Evolutionary conservation across 2,888 invertebrate species (phyloP).

Genomic region (Cryptops parisi): DNA sequence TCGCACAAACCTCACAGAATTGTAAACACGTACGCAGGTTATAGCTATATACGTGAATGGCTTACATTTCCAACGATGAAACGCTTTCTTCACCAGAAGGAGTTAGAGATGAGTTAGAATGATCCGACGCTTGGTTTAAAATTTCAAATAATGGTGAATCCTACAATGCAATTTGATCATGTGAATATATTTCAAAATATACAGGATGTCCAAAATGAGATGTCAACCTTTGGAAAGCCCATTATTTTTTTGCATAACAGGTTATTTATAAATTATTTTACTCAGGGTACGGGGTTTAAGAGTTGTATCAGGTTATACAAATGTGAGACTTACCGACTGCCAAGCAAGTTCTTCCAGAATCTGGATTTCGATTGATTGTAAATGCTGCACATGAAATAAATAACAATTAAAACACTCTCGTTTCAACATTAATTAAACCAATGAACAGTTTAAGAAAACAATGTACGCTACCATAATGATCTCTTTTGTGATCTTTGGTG

Average conservation of each 20-base stretch:
- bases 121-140: neutral
- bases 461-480: neutral
- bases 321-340: neutral
- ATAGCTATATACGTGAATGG: too few species aligned
- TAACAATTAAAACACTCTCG: neutral
- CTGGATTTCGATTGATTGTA: neutral
- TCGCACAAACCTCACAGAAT: too few species aligned
- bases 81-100: neutral
- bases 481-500: constrained; percentile 1
- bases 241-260: too few species aligned
- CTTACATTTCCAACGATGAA: neutral
- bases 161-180: neutral
- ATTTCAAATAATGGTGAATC: neutral
- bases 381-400: neutral
- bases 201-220: too few species aligned
- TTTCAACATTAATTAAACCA: neutral
- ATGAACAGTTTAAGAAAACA: neutral
- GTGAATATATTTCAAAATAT: too few species aligned
- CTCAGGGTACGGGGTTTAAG: neutral
- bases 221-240: too few species aligned
- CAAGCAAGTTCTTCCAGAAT: neutral
- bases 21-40: too few species aligned
- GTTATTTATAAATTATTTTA: neutral
- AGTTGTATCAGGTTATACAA: neutral
- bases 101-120: neutral